phyloP scores from a whole-genome alignment of 2,888 invertebrate species.

The Emmelina monodactyla region DNA sequence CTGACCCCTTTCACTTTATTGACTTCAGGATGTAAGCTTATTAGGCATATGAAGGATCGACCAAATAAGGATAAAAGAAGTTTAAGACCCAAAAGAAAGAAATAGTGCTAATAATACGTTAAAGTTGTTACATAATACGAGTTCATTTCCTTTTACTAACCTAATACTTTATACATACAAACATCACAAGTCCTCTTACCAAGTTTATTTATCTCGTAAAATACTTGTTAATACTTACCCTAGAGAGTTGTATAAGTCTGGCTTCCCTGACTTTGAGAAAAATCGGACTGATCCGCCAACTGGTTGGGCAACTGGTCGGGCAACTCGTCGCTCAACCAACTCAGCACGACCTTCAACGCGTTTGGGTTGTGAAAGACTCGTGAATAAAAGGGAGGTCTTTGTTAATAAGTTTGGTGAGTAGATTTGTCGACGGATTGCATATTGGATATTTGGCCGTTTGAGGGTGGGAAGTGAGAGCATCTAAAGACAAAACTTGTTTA shows the following conservation, averaged over 20 bases:
- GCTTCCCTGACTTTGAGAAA: constrained; percentile 26
- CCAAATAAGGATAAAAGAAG: too few relatives aligned
- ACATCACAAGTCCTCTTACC: constrained; percentile 39
- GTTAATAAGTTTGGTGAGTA: constrained; percentile 21
- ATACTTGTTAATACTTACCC: constrained; percentile 58
- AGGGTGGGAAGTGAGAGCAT: constrained; percentile 27
- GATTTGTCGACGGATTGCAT: constrained; percentile 33
- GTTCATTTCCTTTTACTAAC: too few relatives aligned
- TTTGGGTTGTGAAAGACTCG: too few relatives aligned
- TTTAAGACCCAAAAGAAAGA: too few relatives aligned
- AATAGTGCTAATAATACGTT: too few relatives aligned
- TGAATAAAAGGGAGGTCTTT: too few relatives aligned
- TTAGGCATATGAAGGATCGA: too few relatives aligned
- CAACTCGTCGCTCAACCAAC: constrained; percentile 26
- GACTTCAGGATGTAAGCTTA: too few relatives aligned
- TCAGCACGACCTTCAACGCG: constrained; percentile 32
- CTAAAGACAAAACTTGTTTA: constrained; percentile 53
- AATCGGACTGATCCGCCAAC: constrained; percentile 20
- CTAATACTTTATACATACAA: not conserved
- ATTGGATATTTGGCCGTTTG: constrained; percentile 23
- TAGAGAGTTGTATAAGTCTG: constrained; percentile 35
- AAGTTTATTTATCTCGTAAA: constrained; percentile 60
- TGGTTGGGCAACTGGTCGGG: constrained; percentile 22
- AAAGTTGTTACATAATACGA: too few relatives aligned
- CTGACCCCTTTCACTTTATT: too few relatives aligned